A percentile compares a stretch with the other conserved stretches of the same genome.
Evolutionary conservation across 2,797 vertebrate species (phyloP).

Genomic region (Cuniculus paca): DNA sequence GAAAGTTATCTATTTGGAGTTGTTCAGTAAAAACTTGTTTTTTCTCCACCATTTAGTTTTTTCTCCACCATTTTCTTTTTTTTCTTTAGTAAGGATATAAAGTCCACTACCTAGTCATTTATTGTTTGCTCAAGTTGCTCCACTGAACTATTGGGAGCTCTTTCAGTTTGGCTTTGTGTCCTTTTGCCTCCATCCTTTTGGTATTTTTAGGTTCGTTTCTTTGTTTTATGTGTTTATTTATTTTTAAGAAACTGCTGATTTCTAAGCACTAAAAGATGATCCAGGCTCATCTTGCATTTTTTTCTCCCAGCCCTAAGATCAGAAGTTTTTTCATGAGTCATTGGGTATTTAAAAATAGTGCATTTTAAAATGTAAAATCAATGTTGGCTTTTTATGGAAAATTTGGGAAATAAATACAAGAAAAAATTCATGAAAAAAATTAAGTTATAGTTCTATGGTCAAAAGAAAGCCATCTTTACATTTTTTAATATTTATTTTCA

Average conservation of each 20-base stretch:
- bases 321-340: not conserved
- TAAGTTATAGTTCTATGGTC: no score
- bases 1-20: not conserved
- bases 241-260: not conserved
- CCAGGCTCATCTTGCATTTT: not conserved
- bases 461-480: not conserved
- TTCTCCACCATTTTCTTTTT: not conserved
- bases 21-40: not conserved
- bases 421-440: no score
- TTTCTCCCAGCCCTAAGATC: not conserved
- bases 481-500: not conserved
- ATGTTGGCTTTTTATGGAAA: no score
- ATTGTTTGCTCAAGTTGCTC: not conserved
- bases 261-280: not conserved
- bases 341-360: not conserved
- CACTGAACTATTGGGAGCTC: not conserved
- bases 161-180: not conserved
- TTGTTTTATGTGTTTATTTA: not conserved
- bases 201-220: not conserved
- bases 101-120: not conserved
- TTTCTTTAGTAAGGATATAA: not conserved
- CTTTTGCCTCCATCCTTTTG: not conserved
- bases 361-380: no score
- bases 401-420: no score
- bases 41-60: not conserved